phyloP scores from a whole-genome alignment of 2,797 vertebrate species.

The Meda fulgida region DNA sequence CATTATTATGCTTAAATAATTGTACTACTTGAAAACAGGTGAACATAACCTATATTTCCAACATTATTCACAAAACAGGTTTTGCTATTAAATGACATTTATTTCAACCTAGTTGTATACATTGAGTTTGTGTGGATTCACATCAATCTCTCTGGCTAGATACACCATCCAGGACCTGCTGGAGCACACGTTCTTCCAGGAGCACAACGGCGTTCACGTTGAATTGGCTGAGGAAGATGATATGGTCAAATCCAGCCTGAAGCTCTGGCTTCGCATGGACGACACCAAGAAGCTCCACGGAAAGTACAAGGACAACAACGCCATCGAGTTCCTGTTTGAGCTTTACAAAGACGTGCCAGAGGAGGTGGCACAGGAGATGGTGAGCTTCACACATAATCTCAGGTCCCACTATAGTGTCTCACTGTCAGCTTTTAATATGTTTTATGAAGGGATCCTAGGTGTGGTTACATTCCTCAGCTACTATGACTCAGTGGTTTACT shows the following conservation, averaged over 20 bases:
- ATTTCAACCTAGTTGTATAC: neutral
- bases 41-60: neutral
- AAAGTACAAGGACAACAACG: slow-evolving; percentile 97
- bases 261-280: slow-evolving; percentile 97
- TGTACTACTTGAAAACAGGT: neutral
- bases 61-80: neutral
- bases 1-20: neutral
- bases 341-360: slow-evolving; percentile 94
- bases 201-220: slow-evolving; percentile 93
- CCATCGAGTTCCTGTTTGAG: slow-evolving; percentile 97
- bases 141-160: slow-evolving; percentile 68
- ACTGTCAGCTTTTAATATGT: neutral
- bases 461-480: slow-evolving; percentile 10
- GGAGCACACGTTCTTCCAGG: slow-evolving; percentile 95
- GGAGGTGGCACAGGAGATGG: slow-evolving; percentile 98
- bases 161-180: slow-evolving; percentile 97
- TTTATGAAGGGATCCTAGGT: slow-evolving; percentile 5
- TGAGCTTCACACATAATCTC: slow-evolving; percentile 67
- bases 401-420: neutral
- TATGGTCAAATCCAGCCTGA: slow-evolving; percentile 88
- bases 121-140: neutral
- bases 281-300: slow-evolving; percentile 92
- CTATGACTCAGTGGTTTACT: neutral
- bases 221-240: slow-evolving; percentile 96
- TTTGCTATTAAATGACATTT: neutral